Conservation (phyloP, 2,888 invertebrate species). For the Sesia apiformis region DNA sequence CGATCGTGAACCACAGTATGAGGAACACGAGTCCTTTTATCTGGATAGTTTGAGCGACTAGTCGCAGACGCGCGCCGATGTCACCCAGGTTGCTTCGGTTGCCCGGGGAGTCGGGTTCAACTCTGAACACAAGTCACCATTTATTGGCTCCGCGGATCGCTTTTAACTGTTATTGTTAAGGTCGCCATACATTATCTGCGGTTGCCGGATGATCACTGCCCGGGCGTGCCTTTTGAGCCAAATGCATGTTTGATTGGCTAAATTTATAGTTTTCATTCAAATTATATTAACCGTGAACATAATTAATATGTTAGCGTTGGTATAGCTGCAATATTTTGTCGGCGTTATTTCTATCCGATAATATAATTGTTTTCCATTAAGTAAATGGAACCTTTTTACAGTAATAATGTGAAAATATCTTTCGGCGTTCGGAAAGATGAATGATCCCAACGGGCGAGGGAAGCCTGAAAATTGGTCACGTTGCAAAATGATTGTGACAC, state of each 20-base stretch:
- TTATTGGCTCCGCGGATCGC: constrained; percentile 33
- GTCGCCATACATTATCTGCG: constrained; percentile 37
- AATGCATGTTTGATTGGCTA: constrained; percentile 16
- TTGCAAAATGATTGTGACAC: too few relatives aligned
- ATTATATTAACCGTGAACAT: constrained; percentile 39
- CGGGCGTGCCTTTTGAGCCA: constrained; percentile 23
- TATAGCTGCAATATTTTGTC: neutral
- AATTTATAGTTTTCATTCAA: constrained; percentile 12
- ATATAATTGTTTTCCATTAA: neutral
- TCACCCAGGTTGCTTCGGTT: constrained; percentile 60
- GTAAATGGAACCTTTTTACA: neutral
- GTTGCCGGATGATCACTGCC: constrained; percentile 29
- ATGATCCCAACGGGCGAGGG: too few relatives aligned
- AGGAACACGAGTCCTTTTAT: constrained; percentile 63
- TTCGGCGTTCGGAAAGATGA: too few relatives aligned
- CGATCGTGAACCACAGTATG: constrained; percentile 47
- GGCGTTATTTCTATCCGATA: neutral
- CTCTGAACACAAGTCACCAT: constrained; percentile 28
- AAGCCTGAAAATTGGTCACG: too few relatives aligned
- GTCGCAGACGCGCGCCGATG: constrained; percentile 42
- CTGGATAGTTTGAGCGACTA: constrained; percentile 63
- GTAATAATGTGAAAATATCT: too few relatives aligned
- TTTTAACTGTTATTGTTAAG: constrained; percentile 57
- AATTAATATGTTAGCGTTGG: constrained; percentile 18
- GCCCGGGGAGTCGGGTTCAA: constrained; percentile 22